phyloP scores from a whole-genome alignment of 2,113 vertebrate species.

The Aegotheles bennettii region DNA sequence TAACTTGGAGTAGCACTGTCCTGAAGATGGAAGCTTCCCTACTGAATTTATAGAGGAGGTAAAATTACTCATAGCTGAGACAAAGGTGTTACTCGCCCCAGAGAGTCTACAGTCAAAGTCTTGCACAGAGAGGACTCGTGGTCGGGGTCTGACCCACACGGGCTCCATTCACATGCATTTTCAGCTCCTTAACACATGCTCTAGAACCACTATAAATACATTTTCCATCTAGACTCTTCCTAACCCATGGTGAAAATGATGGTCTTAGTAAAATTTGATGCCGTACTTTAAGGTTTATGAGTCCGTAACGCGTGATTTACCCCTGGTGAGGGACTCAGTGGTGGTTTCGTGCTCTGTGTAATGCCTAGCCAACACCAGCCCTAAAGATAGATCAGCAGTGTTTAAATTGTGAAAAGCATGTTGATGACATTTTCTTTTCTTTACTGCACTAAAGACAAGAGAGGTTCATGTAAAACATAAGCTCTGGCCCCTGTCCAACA shows the following conservation, averaged over 20 bases:
- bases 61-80: neutral
- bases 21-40: neutral
- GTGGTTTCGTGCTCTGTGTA: neutral
- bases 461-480: slow-evolving; percentile 56
- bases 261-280: slow-evolving; percentile 6
- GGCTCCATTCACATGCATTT: neutral
- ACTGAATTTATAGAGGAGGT: neutral
- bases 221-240: neutral
- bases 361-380: neutral
- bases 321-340: neutral
- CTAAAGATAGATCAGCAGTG: slow-evolving; percentile 30
- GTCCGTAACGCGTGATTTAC: neutral
- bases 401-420: slow-evolving; percentile 48
- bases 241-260: neutral
- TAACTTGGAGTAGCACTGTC: neutral
- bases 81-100: neutral
- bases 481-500: slow-evolving; percentile 13
- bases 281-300: neutral
- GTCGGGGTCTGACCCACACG: neutral
- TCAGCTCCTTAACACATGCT: neutral
- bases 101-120: neutral
- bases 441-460: slow-evolving; percentile 13
- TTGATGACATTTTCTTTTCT: slow-evolving; percentile 61
- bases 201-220: neutral
- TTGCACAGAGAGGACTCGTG: neutral